phyloP scores from a whole-genome alignment of 2,113 vertebrate species.

The Cisticola juncidis region DNA sequence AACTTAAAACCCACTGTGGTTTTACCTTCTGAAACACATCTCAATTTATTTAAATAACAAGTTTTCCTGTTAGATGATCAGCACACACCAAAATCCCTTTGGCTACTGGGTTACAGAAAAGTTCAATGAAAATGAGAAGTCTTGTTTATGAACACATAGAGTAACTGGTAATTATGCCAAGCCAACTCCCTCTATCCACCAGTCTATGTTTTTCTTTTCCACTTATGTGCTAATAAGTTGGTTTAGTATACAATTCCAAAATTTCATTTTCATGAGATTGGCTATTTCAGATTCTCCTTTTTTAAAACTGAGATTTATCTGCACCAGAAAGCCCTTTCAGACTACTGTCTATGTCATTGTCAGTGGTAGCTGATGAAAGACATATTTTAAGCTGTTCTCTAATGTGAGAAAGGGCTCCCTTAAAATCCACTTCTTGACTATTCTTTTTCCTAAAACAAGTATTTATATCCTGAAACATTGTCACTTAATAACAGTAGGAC shows the following conservation, averaged over 20 bases:
- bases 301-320: not conserved
- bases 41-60: not conserved
- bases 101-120: not conserved
- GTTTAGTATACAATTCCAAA: not conserved
- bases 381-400: not conserved
- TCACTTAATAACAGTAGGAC: not conserved
- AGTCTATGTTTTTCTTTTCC: not conserved
- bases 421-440: not conserved
- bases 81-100: rapidly evolving
- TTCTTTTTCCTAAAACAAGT: not conserved
- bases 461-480: not conserved
- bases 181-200: not conserved
- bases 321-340: not conserved
- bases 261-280: not conserved
- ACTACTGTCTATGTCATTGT: not conserved
- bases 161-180: not conserved
- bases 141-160: not conserved
- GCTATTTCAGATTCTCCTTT: not conserved
- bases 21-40: not conserved
- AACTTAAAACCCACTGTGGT: not conserved
- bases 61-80: not conserved
- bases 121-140: not conserved
- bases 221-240: not conserved
- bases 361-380: not conserved
- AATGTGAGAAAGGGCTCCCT: not conserved